Evolutionary conservation across 1,140 invertebrate genomes (phyloP).

Genomic region (Orius laevigatus): DNA sequence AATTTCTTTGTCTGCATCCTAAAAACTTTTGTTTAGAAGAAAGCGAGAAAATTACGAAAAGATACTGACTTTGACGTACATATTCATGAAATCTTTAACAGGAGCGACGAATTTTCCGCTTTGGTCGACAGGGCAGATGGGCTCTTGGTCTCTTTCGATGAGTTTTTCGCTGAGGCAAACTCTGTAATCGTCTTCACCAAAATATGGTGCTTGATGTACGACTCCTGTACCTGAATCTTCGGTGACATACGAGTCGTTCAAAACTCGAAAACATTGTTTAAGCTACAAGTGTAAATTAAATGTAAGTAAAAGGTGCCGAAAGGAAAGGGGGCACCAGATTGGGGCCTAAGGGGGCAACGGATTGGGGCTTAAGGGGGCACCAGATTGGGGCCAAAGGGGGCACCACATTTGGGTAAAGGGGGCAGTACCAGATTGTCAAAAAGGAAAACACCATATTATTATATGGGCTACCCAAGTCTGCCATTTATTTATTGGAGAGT

Average conservation of each 20-base stretch:
- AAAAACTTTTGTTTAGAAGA: conserved; percentile 24
- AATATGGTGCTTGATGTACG: conserved; percentile 97
- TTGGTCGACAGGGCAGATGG: conserved; percentile 88
- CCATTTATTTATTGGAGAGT: too few relatives aligned
- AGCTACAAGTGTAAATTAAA: neutral
- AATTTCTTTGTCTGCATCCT: conserved; percentile 64
- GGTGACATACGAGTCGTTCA: conserved; percentile 87
- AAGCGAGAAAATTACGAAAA: conserved; percentile 26
- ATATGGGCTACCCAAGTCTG: too few relatives aligned
- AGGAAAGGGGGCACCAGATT: too few relatives aligned
- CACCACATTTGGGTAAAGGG: too few relatives aligned
- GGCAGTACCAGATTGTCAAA: too few relatives aligned
- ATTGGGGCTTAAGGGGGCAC: too few relatives aligned
- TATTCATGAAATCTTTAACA: conserved; percentile 75
- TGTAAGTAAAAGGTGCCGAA: too few relatives aligned
- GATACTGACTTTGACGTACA: conserved; percentile 71
- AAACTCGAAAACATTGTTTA: conserved; percentile 56
- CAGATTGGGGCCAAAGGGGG: too few relatives aligned
- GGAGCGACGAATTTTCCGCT: conserved; percentile 72
- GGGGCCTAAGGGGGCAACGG: too few relatives aligned
- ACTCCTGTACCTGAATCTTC: conserved; percentile 96
- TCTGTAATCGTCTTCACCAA: conserved; percentile 93
- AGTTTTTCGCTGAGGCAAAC: conserved; percentile 69
- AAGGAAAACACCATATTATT: too few relatives aligned
- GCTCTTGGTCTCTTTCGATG: conserved; percentile 67